Base-by-base conservation (phyloP, 2,113 vertebrate species). In the Hippocampus comes region DNA sequence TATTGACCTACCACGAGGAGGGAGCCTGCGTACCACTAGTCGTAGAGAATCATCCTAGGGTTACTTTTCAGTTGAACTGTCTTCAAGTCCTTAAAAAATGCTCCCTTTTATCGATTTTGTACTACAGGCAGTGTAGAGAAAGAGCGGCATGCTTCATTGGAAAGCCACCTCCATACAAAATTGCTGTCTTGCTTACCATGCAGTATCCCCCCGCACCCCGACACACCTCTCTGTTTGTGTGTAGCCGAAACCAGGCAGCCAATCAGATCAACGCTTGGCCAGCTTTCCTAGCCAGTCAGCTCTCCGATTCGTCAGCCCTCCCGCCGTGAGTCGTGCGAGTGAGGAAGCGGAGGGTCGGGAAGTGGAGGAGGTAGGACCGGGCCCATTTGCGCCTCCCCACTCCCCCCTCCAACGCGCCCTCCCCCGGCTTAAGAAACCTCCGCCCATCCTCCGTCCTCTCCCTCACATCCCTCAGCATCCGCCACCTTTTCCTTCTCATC, bases 231-330 rank as follows among this genome's bases (percentile, higher is more conserved):
- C 79, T 89, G 81, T 87, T 72, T 89, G 79, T 82, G 81, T 84
- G 30, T 86, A 90, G 88, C 82, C 69, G 74, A 89, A 90, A 82
- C 71, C 78, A 69, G 74, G 83, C 85, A 86, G 81, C 89, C 88
- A 89, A 64, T 88, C 89, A 84, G 87, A 84, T 42, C 80, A 77
- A 64, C 70, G 72, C 82, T 82, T 88, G 79, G 68, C 76, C 88
- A 89, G 89, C 87, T 88, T 88, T 77, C 84, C 88, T 84, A 91
- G 80, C 85, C 88, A 86, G 75, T 78, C 86, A 30, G 79, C 84
- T 72, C 78, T 82, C 41, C 76, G 69, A 74, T 81, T 83, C 67
- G 51, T 80, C 83, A 71, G 84, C 71, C 76, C 75, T 78, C 78
- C 79, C 67, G 42, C 76, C 73, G 46, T 67, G 60, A 80, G 63